phyloP scores from a whole-genome alignment of 2,113 vertebrate species.

The Brienomyrus longianalis region DNA sequence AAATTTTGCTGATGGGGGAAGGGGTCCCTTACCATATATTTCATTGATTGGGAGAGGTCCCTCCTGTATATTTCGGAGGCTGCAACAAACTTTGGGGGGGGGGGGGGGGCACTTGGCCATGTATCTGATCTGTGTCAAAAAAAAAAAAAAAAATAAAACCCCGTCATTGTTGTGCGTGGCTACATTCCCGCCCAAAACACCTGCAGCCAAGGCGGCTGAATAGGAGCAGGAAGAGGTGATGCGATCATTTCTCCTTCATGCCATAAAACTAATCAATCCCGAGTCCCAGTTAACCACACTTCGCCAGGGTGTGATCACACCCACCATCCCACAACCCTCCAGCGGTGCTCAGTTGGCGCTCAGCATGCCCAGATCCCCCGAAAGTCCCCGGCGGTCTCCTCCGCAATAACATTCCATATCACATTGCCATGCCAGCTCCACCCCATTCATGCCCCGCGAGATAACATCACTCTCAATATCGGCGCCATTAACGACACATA shows the following conservation, averaged over 20 bases:
- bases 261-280: neutral
- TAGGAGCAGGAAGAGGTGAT: neutral
- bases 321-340: neutral
- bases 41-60: neutral
- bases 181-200: neutral
- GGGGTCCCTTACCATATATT: neutral
- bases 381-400: neutral
- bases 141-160: neutral
- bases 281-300: neutral
- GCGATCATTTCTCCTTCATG: neutral
- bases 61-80: neutral
- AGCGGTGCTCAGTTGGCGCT: neutral
- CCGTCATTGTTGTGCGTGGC: neutral
- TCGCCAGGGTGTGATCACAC: neutral
- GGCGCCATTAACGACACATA: conserved; percentile 17
- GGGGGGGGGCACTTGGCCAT: neutral
- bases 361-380: neutral
- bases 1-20: neutral
- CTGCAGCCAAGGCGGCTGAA: neutral
- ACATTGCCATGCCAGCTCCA: neutral
- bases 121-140: neutral
- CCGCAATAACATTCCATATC: conserved; percentile 16
- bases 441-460: conserved; percentile 9
- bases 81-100: neutral
- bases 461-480: conserved; percentile 24